These are phyloP conservation scores for Ditylenchus weischeri DNA, from an alignment of 2,888 invertebrate species.

Conservation along the genomic window DNA sequence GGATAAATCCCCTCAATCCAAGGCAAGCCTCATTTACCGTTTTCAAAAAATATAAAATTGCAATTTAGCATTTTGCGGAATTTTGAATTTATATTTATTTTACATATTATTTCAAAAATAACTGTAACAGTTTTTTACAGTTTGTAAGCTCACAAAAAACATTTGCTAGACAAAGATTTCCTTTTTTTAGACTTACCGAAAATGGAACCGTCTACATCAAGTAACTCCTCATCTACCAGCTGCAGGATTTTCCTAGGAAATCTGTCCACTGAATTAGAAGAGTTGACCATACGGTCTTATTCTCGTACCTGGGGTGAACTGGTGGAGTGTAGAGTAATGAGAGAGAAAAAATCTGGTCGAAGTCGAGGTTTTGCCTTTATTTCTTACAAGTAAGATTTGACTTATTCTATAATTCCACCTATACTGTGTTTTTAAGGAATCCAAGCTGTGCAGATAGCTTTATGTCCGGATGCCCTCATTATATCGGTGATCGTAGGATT, in stretches of 20 bases:
- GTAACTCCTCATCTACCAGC: too few relatives aligned
- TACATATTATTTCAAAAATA: too few relatives aligned
- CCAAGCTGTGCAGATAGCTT: slow-evolving; percentile 1
- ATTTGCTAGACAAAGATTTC: too few relatives aligned
- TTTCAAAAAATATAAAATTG: too few relatives aligned
- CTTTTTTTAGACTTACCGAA: too few relatives aligned
- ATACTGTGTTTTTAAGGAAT: too few relatives aligned
- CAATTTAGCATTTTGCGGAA: background rate
- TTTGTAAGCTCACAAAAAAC: too few relatives aligned
- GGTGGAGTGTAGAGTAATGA: slow-evolving; percentile 21
- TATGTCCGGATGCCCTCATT: slow-evolving; percentile 19
- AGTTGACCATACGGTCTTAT: slow-evolving; percentile 19
- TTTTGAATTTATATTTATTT: background rate
- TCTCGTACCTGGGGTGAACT: slow-evolving; percentile 21
- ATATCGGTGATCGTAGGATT: slow-evolving; percentile 23
- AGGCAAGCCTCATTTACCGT: too few relatives aligned
- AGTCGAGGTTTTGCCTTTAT: slow-evolving; percentile 23
- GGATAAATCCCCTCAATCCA: too few relatives aligned
- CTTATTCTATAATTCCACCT: background rate
- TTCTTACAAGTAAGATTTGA: slow-evolving; percentile 2
- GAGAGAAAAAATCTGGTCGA: slow-evolving; percentile 15
- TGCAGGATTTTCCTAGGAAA: slow-evolving; percentile 21
- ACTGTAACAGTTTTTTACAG: too few relatives aligned
- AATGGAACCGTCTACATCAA: background rate
- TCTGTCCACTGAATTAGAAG: slow-evolving; percentile 21